Base-by-base conservation (phyloP, 2,113 vertebrate genomes). In the Seriola quinqueradiata region DNA sequence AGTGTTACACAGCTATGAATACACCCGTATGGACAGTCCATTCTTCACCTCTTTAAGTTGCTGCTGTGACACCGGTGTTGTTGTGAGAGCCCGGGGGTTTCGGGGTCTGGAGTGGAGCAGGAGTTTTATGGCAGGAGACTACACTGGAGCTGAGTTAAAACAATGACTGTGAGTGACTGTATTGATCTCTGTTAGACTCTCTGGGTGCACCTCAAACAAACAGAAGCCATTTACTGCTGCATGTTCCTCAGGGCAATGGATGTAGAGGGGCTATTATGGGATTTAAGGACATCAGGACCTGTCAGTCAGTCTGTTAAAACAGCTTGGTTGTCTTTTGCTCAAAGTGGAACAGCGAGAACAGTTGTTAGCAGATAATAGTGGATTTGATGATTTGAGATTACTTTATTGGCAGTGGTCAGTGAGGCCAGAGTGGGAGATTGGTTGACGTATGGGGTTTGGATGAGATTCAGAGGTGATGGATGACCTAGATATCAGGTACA, bases 301-400 rank as follows among this genome's bases (percentile, higher is more conserved):
- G 91, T 90, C 91, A 85, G 77, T 90, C 85, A 84, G 69, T 88
- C 82, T 83, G 77, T 86, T 87, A 81, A 85, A 90, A 79, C 67
- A 81, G 74, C 73, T 44, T 36, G 42, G 74, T 75, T 82, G 71
- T 73, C 68, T 68, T 44, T 11, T 74, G 61, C 67, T 63, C 59
- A 52, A 72, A 81, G 61, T 68, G 65, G 44, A 77, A 70, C 83
- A 82, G 72, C 13, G 7, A 64, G 71, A 77, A 50, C 63, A 75
- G 83, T 81, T 87, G 81, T 90, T 78, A 79, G 69, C 50, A 25
- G 70, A 87, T 80, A 70, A 79, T 40, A 21, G 77, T 25, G 34
- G 59, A 76, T 84, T 84, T 90, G 11, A 58, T 72, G 71, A 81
- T 78, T 63, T 66, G 52, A 84, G 83, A 72, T 76, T 21, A 82